Evolutionary conservation across 2,113 vertebrate genomes (phyloP), one percentile per base, ranked within the genome.

Genomic region (Centropus bengalensis): DNA sequence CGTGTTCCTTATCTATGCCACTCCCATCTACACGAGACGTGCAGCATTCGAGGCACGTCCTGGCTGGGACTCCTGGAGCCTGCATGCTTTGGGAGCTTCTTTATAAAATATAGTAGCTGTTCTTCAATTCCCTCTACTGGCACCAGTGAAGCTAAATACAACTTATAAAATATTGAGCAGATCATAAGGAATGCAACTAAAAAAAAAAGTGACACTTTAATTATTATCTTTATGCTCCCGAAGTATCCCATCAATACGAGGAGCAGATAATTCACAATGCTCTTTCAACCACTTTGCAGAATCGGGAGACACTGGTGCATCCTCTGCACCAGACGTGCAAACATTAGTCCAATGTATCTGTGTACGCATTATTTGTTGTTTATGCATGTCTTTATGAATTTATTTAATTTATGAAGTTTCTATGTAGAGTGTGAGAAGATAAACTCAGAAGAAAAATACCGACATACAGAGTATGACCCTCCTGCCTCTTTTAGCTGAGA

Each of bases 141-240:
- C 94, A 93, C 86, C 89, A 77, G 32, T 30, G 91, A 80, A 89
- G 91, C 79, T 91, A 94, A 94, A 89, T 82, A 71, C 87, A 82
- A 92, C 84, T 91, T 89, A 85, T 85, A 87, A 95, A 92, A 92
- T 69, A 91, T 56, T 54, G 75, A 92, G 75, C 82, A 82, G 84
- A 82, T 93, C 91, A 75, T 94, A 82, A 51, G 86, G 85, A 93
- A 93, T 44, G 85, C 78, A 80, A 91, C 70, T 70, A 67, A 85
- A 90, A 36, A 36, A 36, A 95, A 92, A 87, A 87, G 93, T 89
- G 91, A 94, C 93, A 94, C 84, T 91, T 95, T 81, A 91, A 91
- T 95, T 88, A 94, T 89, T 74, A 77, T 91, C 87, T 92, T 93
- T 92, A 95, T 91, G 94, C 87, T 94, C 89, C 93, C 93, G 94